Conservation (phyloP, 2,113 vertebrate genomes). For the Trinectes maculatus region DNA sequence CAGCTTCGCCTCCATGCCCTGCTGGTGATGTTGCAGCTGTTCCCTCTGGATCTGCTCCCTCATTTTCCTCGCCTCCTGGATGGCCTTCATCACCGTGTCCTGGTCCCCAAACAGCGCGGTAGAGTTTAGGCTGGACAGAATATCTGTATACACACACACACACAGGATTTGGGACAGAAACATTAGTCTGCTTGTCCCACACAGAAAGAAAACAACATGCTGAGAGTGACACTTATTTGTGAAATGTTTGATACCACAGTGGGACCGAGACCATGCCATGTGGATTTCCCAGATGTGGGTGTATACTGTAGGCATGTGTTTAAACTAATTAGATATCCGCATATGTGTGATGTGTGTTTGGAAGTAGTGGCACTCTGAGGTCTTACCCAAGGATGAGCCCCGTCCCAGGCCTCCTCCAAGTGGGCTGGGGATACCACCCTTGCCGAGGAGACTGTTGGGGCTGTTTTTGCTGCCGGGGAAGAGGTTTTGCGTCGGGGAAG, state of each 20-base stretch:
- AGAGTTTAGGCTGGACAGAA: conserved; percentile 98
- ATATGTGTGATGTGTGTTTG: conserved; percentile 9
- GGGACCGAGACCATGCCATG: conserved; percentile 6
- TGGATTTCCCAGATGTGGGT: conserved; percentile 11
- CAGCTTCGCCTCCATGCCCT: conserved; percentile 93
- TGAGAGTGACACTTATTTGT: conserved; percentile 6
- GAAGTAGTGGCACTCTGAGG: conserved; percentile 12
- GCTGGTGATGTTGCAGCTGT: conserved; percentile 91
- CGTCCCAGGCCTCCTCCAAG: conserved; percentile 87
- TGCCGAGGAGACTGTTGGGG: conserved; percentile 87
- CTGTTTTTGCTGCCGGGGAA: conserved; percentile 94
- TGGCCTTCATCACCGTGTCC: conserved; percentile 99
- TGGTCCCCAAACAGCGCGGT: conserved; percentile 98
- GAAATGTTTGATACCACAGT: background rate
- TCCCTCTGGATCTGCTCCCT: conserved; percentile 96
- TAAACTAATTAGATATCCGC: conserved; percentile 18
- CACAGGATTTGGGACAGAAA: conserved; percentile 4
- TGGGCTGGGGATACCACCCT: conserved; percentile 92
- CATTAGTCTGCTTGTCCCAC: conserved; percentile 2
- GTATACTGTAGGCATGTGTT: background rate
- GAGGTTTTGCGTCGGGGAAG: conserved; percentile 93
- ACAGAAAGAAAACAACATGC: background rate
- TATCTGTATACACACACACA: conserved; percentile 82
- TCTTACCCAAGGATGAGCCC: conserved; percentile 95
- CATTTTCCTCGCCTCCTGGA: conserved; percentile 99